Conservation (phyloP, 2,888 invertebrate genomes). For the Calliphora vomitoria region DNA sequence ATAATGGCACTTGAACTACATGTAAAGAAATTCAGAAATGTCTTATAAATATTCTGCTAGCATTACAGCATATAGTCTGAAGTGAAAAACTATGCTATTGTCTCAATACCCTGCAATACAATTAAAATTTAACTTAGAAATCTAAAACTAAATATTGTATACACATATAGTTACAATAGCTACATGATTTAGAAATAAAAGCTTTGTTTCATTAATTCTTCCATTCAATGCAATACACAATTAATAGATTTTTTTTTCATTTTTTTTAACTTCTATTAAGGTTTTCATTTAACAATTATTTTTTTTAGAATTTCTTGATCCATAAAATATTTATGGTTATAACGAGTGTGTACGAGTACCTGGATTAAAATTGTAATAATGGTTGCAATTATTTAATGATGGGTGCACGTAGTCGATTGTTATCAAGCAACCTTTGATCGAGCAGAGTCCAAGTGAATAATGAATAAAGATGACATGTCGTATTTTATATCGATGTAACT, state of each 20-base stretch:
- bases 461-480: conserved; percentile 28
- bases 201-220: background rate
- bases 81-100: no score
- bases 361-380: conserved; percentile 51
- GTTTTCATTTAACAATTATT: background rate
- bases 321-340: conserved; percentile 37
- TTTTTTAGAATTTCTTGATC: background rate
- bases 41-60: no score
- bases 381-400: conserved; percentile 46
- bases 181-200: background rate
- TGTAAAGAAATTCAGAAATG: no score
- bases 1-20: no score
- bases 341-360: background rate
- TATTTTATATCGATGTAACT: background rate
- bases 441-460: conserved; percentile 37
- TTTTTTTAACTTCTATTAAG: background rate
- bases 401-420: conserved; percentile 59
- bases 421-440: conserved; percentile 46
- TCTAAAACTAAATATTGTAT: background rate
- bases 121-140: no score
- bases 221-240: conserved; percentile 30
- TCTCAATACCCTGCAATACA: no score
- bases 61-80: no score
- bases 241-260: conserved; percentile 22
- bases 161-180: background rate